These are phyloP conservation scores for Ateles fusciceps DNA, from an alignment of 2,797 vertebrate species.

Conservation along the genomic window DNA sequence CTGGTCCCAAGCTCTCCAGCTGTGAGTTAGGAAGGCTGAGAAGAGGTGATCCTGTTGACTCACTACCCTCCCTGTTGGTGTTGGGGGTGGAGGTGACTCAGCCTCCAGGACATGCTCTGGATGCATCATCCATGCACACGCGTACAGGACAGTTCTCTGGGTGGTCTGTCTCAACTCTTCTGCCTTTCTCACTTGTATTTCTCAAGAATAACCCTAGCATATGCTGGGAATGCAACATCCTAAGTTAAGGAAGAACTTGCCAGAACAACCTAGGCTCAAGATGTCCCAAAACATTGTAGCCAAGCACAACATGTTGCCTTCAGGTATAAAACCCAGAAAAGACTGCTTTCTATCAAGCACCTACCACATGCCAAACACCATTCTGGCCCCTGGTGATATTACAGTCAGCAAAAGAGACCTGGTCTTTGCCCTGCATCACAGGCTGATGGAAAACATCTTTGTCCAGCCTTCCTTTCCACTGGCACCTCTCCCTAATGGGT, in stretches of 20 bases:
- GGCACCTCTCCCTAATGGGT: neutral
- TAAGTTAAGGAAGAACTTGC: neutral
- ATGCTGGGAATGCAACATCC: neutral
- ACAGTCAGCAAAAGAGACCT: neutral
- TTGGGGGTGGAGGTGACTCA: neutral
- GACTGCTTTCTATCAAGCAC: neutral
- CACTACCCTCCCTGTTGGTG: neutral
- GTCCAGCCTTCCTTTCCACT: neutral
- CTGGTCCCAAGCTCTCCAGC: neutral
- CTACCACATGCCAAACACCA: neutral
- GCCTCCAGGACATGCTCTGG: neutral
- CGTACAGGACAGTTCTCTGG: too few species aligned
- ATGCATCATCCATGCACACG: neutral
- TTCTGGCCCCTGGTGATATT: too few species aligned
- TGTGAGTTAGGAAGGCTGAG: neutral
- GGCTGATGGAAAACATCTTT: neutral
- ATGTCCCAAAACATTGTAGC: neutral
- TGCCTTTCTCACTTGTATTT: neutral
- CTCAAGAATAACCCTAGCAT: neutral
- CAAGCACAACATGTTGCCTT: neutral
- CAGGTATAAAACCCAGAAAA: neutral
- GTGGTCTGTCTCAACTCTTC: neutral
- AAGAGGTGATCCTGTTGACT: neutral
- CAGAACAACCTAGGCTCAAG: neutral
- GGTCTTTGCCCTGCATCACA: neutral